These are phyloP conservation scores for Sebastes itinus DNA, from an alignment of 2,797 vertebrate species.

Conservation along the genomic window DNA sequence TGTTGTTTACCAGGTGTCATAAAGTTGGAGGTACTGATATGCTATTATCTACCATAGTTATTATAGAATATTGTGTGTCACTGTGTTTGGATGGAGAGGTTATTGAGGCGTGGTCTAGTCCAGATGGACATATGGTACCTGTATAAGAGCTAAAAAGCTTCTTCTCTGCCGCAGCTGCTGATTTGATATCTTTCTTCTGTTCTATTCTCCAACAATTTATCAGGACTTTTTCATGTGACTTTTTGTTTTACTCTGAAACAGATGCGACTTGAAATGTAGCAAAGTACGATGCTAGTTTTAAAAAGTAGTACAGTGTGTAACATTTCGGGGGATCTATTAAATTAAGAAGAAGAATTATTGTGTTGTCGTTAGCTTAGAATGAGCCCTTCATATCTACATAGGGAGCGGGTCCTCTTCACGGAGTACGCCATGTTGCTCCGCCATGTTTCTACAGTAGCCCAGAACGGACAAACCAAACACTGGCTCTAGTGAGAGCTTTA, in stretches of 20 bases:
- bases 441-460: no score
- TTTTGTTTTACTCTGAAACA: background rate
- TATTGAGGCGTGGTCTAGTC: background rate
- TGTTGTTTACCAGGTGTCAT: background rate
- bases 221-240: background rate
- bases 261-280: background rate
- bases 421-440: accelerated
- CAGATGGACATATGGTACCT: background rate
- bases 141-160: background rate
- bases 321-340: no score
- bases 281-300: no score
- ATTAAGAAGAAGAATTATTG: no score
- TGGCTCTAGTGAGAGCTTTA: no score
- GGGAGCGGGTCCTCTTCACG: no score
- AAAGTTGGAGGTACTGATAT: background rate
- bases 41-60: background rate
- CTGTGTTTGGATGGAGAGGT: background rate
- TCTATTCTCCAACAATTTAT: background rate
- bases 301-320: no score
- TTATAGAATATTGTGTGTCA: background rate
- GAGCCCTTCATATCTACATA: no score
- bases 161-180: no score
- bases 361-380: no score
- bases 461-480: no score
- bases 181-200: no score